Conservation (phyloP, 2,113 vertebrate species). For the Xenopus borealis region DNA sequence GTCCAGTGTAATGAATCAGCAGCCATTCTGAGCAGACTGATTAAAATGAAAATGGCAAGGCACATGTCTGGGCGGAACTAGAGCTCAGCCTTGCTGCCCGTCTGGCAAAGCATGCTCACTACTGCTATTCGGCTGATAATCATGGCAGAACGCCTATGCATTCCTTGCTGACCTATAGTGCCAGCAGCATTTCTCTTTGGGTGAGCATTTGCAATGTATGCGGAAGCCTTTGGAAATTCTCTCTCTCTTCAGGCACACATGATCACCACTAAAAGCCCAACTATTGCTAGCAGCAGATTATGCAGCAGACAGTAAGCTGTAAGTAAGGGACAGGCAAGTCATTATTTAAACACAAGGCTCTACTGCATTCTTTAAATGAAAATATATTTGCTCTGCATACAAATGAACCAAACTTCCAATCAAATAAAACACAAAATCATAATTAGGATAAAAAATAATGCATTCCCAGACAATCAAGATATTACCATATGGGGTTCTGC, state of each 20-base stretch:
- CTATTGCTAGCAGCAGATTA: too few relatives aligned
- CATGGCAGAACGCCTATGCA: conserved; percentile 67
- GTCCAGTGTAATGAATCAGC: conserved; percentile 83
- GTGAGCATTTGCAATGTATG: background rate
- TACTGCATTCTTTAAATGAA: too few relatives aligned
- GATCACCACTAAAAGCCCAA: too few relatives aligned
- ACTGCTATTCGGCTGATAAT: conserved; percentile 79
- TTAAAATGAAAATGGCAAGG: conserved; percentile 82
- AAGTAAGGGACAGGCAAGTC: too few relatives aligned
- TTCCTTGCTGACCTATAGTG: conserved; percentile 10
- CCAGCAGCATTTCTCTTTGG: conserved; percentile 17
- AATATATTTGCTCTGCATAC: too few relatives aligned
- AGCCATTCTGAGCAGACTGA: conserved; percentile 78
- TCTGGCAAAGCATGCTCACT: conserved; percentile 83
- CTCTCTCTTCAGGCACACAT: too few relatives aligned
- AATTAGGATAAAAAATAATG: background rate
- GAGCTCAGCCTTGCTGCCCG: conserved; percentile 73
- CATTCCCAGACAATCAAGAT: background rate
- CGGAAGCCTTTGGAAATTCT: too few relatives aligned
- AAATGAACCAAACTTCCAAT: too few relatives aligned
- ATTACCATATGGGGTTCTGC: background rate
- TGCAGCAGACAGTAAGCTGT: too few relatives aligned
- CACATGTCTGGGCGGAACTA: conserved; percentile 78
- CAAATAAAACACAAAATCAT: too few relatives aligned
- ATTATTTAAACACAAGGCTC: too few relatives aligned